Percentiles rank a stretch among this genome's conserved stretches.
phyloP scores from a whole-genome alignment of 2,888 invertebrate genomes.

The Euproctis similis region DNA sequence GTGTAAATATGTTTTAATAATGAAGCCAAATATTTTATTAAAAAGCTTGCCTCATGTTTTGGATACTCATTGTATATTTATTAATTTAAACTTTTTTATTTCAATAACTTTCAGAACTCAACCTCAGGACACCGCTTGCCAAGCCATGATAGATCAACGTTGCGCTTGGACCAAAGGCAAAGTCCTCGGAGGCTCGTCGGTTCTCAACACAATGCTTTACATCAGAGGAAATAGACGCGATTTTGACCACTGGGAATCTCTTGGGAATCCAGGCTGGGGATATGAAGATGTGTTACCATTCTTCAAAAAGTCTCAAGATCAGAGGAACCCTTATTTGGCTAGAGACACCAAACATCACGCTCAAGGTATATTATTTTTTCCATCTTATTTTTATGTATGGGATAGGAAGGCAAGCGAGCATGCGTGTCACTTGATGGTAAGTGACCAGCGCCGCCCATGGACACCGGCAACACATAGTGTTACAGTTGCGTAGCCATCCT shows the following conservation, averaged over 20 bases:
- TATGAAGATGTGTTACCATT: conserved; percentile 87
- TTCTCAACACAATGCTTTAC: conserved; percentile 93
- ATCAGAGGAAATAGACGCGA: conserved; percentile 90
- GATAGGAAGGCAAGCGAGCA: too few relatives aligned
- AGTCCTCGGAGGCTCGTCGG: conserved; percentile 90
- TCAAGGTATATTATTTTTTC: conserved; percentile 69
- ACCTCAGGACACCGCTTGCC: conserved; percentile 87
- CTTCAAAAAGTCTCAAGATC: conserved; percentile 91
- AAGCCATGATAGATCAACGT: conserved; percentile 88
- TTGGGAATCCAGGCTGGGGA: conserved; percentile 93
- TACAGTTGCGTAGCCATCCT: too few relatives aligned
- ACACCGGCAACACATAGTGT: too few relatives aligned
- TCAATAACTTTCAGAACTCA: conserved; percentile 79
- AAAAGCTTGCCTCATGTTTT: background rate
- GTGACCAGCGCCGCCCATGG: too few relatives aligned
- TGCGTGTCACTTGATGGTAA: too few relatives aligned
- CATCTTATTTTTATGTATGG: too few relatives aligned
- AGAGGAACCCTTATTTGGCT: conserved; percentile 90
- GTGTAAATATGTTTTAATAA: too few relatives aligned
- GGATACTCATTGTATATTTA: background rate
- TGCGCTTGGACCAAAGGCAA: conserved; percentile 95
- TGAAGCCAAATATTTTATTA: too few relatives aligned
- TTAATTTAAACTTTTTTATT: background rate
- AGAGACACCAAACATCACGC: conserved; percentile 81
- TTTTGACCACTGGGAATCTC: conserved; percentile 89